These are phyloP conservation scores for Pteropus alecto DNA, from an alignment of 2,113 vertebrate species.

Conservation along the genomic window DNA sequence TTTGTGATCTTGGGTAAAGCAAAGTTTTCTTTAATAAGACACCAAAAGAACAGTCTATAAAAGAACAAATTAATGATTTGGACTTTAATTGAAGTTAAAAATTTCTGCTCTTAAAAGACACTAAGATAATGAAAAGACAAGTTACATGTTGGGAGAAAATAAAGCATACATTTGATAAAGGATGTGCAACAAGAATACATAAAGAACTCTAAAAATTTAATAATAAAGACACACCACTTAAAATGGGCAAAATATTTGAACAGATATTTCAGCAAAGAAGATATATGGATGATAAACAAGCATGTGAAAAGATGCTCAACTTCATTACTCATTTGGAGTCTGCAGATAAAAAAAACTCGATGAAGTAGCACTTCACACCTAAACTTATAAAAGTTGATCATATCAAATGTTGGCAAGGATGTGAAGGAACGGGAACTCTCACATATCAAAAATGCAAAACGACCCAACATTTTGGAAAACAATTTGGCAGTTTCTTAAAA, in stretches of 20 bases:
- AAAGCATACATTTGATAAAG: not conserved
- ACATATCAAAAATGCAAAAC: not conserved
- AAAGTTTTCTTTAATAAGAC: not conserved
- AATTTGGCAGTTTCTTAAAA: not conserved
- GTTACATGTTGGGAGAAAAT: not conserved
- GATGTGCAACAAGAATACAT: not conserved
- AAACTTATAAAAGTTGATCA: not conserved
- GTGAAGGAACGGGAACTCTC: not conserved
- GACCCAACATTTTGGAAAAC: not conserved
- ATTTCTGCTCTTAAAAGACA: not conserved
- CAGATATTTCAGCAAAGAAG: not conserved
- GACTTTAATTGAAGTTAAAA: not conserved
- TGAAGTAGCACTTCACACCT: not conserved
- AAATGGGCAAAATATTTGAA: not conserved
- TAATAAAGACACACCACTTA: not conserved
- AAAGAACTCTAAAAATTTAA: not conserved
- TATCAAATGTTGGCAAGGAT: not conserved
- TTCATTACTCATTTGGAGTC: not conserved
- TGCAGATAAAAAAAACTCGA: not conserved
- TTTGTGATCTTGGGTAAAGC: not conserved
- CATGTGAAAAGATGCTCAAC: not conserved
- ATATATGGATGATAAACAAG: not conserved
- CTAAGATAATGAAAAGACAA: not conserved
- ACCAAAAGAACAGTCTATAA: not conserved
- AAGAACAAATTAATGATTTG: not conserved